A percentile compares a stretch with the other conserved stretches of the same genome.
phyloP scores from a whole-genome alignment of 2,113 vertebrate species.

The Naja naja region DNA sequence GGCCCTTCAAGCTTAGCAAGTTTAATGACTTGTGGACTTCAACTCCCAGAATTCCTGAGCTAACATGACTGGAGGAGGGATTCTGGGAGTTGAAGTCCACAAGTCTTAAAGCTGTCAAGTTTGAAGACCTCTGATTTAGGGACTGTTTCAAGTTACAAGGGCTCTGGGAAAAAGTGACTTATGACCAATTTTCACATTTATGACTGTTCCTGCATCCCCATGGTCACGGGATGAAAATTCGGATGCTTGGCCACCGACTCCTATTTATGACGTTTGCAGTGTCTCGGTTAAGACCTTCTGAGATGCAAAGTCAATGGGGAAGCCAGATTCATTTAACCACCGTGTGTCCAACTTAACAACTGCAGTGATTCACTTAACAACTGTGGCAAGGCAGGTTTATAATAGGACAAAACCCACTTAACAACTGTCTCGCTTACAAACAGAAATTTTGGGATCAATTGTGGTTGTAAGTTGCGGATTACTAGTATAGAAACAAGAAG shows the following conservation, averaged over 20 bases:
- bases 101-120: no score
- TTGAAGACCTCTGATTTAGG: background rate
- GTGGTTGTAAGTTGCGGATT: background rate
- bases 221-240: background rate
- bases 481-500: background rate
- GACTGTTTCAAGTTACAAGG: background rate
- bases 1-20: no score
- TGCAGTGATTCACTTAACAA: background rate
- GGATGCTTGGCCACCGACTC: no score
- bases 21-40: no score
- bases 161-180: background rate
- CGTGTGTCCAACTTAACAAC: background rate
- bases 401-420: background rate
- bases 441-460: background rate
- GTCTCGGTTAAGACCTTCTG: background rate
- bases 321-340: background rate
- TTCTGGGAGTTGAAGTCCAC: no score
- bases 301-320: no score
- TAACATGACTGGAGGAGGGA: no score
- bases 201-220: background rate
- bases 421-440: background rate
- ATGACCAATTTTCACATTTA: background rate
- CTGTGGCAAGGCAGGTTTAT: background rate
- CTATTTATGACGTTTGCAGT: background rate
- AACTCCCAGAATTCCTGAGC: no score